These are phyloP conservation scores for Ceryle rudis DNA, from an alignment of 2,797 vertebrate genomes.

Conservation along the genomic window DNA sequence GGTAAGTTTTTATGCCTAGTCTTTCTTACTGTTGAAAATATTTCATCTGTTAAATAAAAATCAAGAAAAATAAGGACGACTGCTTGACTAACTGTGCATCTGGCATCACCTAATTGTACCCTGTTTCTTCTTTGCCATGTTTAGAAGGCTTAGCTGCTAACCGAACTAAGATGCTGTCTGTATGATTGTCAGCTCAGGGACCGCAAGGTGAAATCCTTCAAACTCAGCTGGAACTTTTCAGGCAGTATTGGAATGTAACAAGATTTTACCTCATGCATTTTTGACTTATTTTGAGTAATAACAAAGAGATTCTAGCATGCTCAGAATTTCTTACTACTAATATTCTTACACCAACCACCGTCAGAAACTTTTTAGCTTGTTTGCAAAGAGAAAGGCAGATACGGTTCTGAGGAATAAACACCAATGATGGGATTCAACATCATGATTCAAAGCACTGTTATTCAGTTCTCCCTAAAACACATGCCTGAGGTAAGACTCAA, in stretches of 20 bases:
- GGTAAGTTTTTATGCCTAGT: not conserved
- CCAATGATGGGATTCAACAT: not conserved
- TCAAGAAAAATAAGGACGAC: not conserved
- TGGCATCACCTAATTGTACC: not conserved
- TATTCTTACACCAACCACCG: not conserved
- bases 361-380: not conserved
- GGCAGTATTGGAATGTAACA: not conserved
- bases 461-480: not conserved
- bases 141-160: not conserved
- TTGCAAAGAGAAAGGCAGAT: not conserved
- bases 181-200: not conserved
- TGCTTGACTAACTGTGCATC: not conserved
- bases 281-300: not conserved
- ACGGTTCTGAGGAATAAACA: not conserved
- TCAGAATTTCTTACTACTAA: not conserved
- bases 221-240: not conserved
- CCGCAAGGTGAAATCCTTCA: not conserved
- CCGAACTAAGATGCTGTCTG: not conserved
- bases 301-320: not conserved
- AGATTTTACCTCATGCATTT: not conserved
- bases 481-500: not conserved
- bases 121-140: not conserved
- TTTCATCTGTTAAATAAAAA: not conserved
- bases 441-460: not conserved
- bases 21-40: not conserved